Base-by-base conservation (phyloP, 2,888 invertebrate species). In the Nomada lathburiana region DNA sequence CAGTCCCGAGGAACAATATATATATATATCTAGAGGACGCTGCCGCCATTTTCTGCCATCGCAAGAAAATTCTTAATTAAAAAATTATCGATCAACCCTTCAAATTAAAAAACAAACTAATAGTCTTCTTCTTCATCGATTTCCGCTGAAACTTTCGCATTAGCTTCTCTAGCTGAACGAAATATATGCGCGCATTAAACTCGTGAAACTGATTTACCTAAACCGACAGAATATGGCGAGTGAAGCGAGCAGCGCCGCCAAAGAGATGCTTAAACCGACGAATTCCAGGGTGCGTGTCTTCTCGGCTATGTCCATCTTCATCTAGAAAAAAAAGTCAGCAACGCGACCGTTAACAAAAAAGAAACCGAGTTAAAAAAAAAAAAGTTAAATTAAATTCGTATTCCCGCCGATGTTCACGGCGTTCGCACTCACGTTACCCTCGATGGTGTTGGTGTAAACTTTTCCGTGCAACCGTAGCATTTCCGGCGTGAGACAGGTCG, bases 141-240 rank as follows among this genome's bases (percentile, higher is more conserved):
- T 36, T 36, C 36, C 36, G 36, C 36, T 0, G 36, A 36, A 9
- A 1, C 36, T 29, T 29, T 7, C n/a, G 9, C 9, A 9, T 23
- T 5, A 7, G 23, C 23, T 20, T 20, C 23, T 2, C 20, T 10
- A 10, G 20, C 10, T 11, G 20, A 2, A 55, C 13, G 7, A 23
- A 20, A 55, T n/a, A 2, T 20, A 23, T 1, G 13, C 52, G 18
- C 16, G 0, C 7, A 7, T 29, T 13, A 47, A 47, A 13, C 13
- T 47, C 11, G 47, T 13, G 47, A 47, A 11, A 47, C 3, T 11
- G 3, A 47, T 47, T 95, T 94, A 98, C 98, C 97, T 96, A 94
- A 97, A 98, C 88, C 96, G 95, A 87, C 96, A 96, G 94, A 98
- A 98, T 87, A 98, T 98, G 69, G 96, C 94, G 64, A 98, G 94